Conservation (phyloP, 1,140 invertebrate genomes). For the Cotesia vestalis region DNA sequence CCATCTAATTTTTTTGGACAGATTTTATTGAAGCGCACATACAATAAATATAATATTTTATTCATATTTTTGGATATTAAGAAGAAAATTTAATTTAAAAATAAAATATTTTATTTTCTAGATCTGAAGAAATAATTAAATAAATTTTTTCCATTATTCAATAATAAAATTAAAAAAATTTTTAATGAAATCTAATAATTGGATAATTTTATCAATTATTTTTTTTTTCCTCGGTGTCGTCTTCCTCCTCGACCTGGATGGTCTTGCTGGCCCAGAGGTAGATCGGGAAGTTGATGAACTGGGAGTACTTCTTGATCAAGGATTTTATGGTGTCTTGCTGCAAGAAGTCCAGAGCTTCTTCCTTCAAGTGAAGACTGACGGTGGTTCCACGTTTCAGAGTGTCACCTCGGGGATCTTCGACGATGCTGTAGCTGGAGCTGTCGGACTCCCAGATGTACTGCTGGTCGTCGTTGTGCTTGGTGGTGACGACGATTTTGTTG, state of each 20-base stretch:
- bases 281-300: conserved; percentile 99
- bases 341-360: conserved; percentile 95
- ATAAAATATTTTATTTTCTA: too few species aligned
- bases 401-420: conserved; percentile 92
- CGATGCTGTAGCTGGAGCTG: conserved; percentile 86
- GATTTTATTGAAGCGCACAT: too few species aligned
- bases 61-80: too few species aligned
- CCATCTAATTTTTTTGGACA: too few species aligned
- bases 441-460: conserved; percentile 99
- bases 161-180: too few species aligned
- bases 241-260: conserved; percentile 85
- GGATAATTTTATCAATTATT: too few species aligned
- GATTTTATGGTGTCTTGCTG: conserved; percentile 90
- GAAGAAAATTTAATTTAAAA: too few species aligned
- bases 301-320: conserved; percentile 97
- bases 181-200: too few species aligned
- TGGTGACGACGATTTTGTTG: conserved; percentile 89
- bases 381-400: conserved; percentile 89
- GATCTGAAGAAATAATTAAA: too few species aligned
- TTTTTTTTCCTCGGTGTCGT: conserved; percentile 55
- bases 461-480: conserved; percentile 94
- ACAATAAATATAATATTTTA: too few species aligned
- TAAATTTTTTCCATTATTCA: too few species aligned
- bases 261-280: conserved; percentile 95
- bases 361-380: conserved; percentile 88